phyloP scores from a whole-genome alignment of 2,113 vertebrate genomes.

The Gadus chalcogrammus region DNA sequence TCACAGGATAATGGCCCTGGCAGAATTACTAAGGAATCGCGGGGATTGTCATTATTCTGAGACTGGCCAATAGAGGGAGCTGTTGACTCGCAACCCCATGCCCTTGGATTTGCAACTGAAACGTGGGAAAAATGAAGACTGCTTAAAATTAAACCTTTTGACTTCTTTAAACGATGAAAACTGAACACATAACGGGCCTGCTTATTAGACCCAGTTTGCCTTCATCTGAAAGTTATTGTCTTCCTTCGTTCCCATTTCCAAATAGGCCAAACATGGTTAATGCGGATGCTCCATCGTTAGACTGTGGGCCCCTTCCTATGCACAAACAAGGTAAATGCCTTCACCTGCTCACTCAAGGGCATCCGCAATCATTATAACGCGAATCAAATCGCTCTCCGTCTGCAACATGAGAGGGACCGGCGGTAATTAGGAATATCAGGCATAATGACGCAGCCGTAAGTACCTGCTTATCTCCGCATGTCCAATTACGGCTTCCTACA shows the following conservation, averaged over 20 bases:
- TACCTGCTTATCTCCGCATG: constrained; percentile 39
- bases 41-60: neutral
- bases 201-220: too few relatives aligned
- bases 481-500: constrained; percentile 47
- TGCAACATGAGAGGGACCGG: constrained; percentile 36
- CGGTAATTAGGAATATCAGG: constrained; percentile 53
- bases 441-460: constrained; percentile 47
- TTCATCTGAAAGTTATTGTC: too few relatives aligned
- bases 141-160: too few relatives aligned
- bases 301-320: neutral
- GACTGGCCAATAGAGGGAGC: constrained; percentile 61
- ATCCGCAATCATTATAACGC: constrained; percentile 47
- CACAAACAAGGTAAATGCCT: constrained; percentile 25
- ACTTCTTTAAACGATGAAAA: too few relatives aligned
- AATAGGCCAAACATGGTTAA: constrained; percentile 1
- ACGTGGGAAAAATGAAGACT: too few relatives aligned
- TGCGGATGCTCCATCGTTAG: constrained; percentile 9
- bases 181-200: too few relatives aligned
- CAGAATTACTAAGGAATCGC: constrained; percentile 7
- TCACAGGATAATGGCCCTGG: constrained; percentile 32
- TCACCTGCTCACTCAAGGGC: constrained; percentile 49
- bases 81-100: constrained; percentile 51
- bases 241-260: too few relatives aligned
- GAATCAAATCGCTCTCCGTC: constrained; percentile 42
- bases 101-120: neutral